Evolutionary conservation across 1,140 invertebrate genomes (phyloP), one percentile per base, ranked within the genome.

Genomic region (Oryzaephilus surinamensis): DNA sequence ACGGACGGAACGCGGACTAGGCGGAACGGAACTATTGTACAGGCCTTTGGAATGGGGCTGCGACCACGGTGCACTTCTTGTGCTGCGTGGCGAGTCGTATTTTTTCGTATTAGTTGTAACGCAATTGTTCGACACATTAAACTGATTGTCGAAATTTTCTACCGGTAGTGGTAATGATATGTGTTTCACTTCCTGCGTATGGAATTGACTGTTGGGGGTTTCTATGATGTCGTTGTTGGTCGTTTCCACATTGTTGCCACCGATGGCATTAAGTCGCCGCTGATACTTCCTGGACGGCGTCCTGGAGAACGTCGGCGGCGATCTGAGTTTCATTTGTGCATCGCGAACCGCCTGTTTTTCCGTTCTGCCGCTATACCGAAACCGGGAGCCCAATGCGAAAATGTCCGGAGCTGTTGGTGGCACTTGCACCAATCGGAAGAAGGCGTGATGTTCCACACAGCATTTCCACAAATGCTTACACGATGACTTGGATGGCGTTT

Each of bases 401-500:
- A 83, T 72, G 60, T 84, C 74, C 45, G 76, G 66, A 63, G 71
- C 70, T 58, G 70, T 74, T 47, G 68, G 81, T 32, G 76, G 77
- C 48, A 76, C 80, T 65, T 72, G 85, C 58, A 89, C 83, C 27
- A 97, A 69, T 32, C 94, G 76, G 72, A 97, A 99, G 72, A 99
- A 99, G 2, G 88, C 86, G 65, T 98, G 94, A 62, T 98, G 93
- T 57, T 99, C 96, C 15, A 96, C 79, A 55, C 93, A 96, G 68
- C 95, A 98, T 55, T 95, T 92, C 92, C 94, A 98, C 32, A 99
- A 69, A 68, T 99, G 95, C 58, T 97, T 94, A 63, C 92, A 97
- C 0, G 93, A 93, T 31, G 90, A 74, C 52, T 92, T 82, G 28
- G 88, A 92, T n/a, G 85, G 82, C 12, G 94, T 86, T 62, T 96